These are phyloP conservation scores for Scytalopus superciliaris DNA, from an alignment of 2,113 vertebrate species.

Conservation along the genomic window DNA sequence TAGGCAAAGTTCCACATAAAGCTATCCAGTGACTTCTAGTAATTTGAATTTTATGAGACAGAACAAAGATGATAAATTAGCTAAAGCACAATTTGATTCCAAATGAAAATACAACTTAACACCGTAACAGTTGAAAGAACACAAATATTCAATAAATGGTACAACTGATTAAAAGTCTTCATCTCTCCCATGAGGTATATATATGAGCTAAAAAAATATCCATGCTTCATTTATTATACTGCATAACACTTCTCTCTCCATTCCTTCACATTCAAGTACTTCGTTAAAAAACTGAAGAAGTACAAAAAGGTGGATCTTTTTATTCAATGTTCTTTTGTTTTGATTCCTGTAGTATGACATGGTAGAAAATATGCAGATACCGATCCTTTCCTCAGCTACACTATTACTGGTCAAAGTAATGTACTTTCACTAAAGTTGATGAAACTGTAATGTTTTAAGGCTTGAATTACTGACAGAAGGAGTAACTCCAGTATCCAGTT, in stretches of 20 bases:
- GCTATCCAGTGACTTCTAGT: neutral
- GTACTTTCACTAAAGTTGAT: neutral
- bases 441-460: neutral
- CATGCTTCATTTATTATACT: neutral
- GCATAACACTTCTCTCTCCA: neutral
- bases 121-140: neutral
- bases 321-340: neutral
- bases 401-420: neutral
- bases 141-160: neutral
- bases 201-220: neutral
- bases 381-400: neutral
- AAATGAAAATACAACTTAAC: constrained; percentile 11
- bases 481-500: neutral
- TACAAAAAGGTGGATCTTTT: neutral
- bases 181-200: neutral
- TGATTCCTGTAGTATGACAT: neutral
- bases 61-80: neutral
- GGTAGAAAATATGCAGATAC: neutral
- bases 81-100: neutral
- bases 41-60: neutral
- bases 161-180: neutral
- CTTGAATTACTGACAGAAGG: neutral
- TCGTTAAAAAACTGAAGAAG: neutral
- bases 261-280: neutral
- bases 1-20: neutral